These are phyloP conservation scores for Aspidoscelis tigris DNA, from an alignment of 2,113 vertebrate genomes.

Conservation along the genomic window DNA sequence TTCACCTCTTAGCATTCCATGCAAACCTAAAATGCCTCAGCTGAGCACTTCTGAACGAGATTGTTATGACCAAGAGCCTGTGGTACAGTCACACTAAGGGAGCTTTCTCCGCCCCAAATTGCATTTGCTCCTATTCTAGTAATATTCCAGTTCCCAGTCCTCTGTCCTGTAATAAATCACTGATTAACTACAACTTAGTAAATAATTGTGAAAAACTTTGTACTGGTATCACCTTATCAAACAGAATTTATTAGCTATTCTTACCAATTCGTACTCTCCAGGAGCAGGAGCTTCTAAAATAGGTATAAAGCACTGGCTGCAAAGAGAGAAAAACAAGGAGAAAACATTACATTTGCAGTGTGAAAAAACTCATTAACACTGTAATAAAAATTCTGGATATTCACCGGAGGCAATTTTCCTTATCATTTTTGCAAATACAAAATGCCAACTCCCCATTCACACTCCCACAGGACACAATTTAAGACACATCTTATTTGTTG, in stretches of 20 bases:
- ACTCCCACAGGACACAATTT: neutral
- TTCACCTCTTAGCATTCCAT: no score
- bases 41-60: no score
- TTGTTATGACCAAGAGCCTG: no score
- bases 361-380: neutral
- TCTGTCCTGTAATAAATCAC: conserved; percentile 48
- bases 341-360: conserved; percentile 18
- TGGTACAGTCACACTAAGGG: neutral
- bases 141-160: conserved; percentile 22
- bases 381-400: neutral
- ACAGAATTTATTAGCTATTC: conserved; percentile 38
- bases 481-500: conserved; percentile 14
- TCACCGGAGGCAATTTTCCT: neutral
- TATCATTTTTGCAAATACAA: neutral
- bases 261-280: conserved; percentile 98
- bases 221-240: neutral
- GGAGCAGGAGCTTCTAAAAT: conserved; percentile 96
- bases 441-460: neutral
- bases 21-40: no score
- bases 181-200: conserved; percentile 38
- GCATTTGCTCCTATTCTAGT: neutral
- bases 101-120: neutral
- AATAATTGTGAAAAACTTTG: neutral
- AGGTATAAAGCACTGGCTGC: conserved; percentile 92
- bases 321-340: neutral